Base-by-base conservation (phyloP, 2,888 invertebrate species). In the Diarsia rubi region DNA sequence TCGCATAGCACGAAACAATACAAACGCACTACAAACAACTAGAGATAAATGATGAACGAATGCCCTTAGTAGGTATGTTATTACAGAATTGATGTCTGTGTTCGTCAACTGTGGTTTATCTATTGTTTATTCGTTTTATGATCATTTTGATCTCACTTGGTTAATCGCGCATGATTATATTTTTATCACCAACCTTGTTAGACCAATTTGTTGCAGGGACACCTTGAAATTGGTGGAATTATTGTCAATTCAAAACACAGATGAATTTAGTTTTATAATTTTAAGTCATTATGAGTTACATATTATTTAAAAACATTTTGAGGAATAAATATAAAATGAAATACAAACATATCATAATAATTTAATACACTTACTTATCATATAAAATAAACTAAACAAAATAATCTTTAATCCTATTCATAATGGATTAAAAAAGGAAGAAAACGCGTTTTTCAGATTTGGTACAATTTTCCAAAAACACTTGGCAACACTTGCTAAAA, bases 401-500 rank as follows among this genome's bases (percentile, higher is more conserved):
- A 54, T 21, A 5, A 9, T 27, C 12, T 59, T 31, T 1, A 54
- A 24, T 47, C 19, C n/a, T 19, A 47, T 9, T 19, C 47, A 4
- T 19, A 44, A 6, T 21, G 21, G 3, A 44, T 8, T 11, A 31
- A 37, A 42, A 8, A 21, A 3, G 21, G 6, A 27, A 21, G 14
- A 63, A 49, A 42, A 42, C 14, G 14, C 11, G 3, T 4, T 49
- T 49, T 66, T 37, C n/a, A 19, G 45, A 37, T 57, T 65, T 71
- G 9, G 24, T 16, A 65, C 8, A 24, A 24, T 69, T 45, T 27
- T 66, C 24, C 42, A 42, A 42, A 49, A 52, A 21, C 57, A 21
- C 21, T 42, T 70, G 70, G 70, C 24, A 70, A 70, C 65, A 70
- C 66, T 66, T 27, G 11, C 21, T 9, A 37, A 24, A 37, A 21